Conservation (phyloP, 2,888 invertebrate genomes). For the Pollenia griseotomentosa region DNA sequence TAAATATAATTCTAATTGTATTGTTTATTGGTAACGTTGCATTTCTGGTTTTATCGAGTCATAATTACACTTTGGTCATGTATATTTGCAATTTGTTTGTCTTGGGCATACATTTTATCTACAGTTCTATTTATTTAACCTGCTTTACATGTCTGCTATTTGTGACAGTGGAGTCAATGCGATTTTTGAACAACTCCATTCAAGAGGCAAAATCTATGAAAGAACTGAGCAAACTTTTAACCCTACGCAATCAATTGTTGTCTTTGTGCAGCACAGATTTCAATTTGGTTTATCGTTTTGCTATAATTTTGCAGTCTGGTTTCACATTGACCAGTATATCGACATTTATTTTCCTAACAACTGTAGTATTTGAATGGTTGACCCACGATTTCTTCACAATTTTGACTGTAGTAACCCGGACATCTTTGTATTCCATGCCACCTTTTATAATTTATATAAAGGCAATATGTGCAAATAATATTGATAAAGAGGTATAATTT, state of each 20-base stretch:
- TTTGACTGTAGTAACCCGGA: neutral
- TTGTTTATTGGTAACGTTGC: constrained; percentile 17
- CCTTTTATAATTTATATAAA: constrained; percentile 46
- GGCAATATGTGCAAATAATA: constrained; percentile 45
- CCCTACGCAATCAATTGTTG: constrained; percentile 23
- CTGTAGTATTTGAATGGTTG: constrained; percentile 10
- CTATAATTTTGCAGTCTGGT: constrained; percentile 23
- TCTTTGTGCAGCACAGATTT: constrained; percentile 13
- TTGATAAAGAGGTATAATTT: constrained; percentile 53
- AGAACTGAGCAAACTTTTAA: constrained; percentile 5
- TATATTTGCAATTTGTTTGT: neutral
- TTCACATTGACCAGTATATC: constrained; percentile 33
- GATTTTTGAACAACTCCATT: neutral
- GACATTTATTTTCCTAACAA: constrained; percentile 19
- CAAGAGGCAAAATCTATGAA: neutral
- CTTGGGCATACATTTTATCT: constrained; percentile 18
- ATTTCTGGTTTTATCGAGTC: neutral
- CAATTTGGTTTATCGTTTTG: constrained; percentile 19
- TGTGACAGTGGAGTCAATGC: neutral
- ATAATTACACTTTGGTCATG: neutral
- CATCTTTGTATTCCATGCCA: constrained; percentile 34
- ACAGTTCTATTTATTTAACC: constrained; percentile 32
- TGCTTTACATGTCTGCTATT: constrained; percentile 34
- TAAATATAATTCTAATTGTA: constrained; percentile 16
- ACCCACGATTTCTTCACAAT: neutral